Evolutionary conservation across 2,113 vertebrate species (phyloP), one percentile per base, ranked within the genome.

Genomic region (Oreotragus oreotragus): DNA sequence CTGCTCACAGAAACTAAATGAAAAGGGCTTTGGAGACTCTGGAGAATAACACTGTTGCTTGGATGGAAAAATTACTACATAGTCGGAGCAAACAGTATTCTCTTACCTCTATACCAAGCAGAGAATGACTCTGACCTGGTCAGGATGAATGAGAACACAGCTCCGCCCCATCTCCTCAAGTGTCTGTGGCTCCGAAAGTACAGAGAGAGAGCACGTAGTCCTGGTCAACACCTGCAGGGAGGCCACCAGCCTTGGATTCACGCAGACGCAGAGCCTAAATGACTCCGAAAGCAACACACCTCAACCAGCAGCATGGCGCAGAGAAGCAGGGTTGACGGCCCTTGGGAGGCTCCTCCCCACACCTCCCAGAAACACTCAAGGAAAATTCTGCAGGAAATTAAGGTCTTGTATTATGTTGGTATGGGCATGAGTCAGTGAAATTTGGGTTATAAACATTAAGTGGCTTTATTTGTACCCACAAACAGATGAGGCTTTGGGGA

Each of bases 401-500:
- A 88, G 60, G 51, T 93, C 58, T 66, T 66, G 2, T 21, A n/a
- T 94, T 86, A 94, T 51, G 57, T 49, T 43, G 14, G 58, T 36
- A 12, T 73, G 19, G 89, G 80, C n/a, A 90, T 47, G 36, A 91
- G 73, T 97, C 84, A 81, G 21, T 57, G 58, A 89, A 95, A 90
- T 87, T 39, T 96, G 66, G 15, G 58, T 84, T 84, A 84, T 81
- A 95, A 91, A 97, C 79, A 90, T 80, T 87, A 94, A 83, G 15
- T 85, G 85, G 19, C 55, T 97, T 86, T 88, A 87, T 97, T 96
- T 96, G 58, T 94, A 92, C 76, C 60, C 51, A 57, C 51, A 93
- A 90, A 85, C 28, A 95, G 39, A 92, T 90, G 88, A 96, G 49
- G 30, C 85, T 97, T 96, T 95, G 85, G 66, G 81, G 62, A 97